Evolutionary conservation across 2,797 vertebrate genomes (phyloP).

Genomic region (Catharus ustulatus): DNA sequence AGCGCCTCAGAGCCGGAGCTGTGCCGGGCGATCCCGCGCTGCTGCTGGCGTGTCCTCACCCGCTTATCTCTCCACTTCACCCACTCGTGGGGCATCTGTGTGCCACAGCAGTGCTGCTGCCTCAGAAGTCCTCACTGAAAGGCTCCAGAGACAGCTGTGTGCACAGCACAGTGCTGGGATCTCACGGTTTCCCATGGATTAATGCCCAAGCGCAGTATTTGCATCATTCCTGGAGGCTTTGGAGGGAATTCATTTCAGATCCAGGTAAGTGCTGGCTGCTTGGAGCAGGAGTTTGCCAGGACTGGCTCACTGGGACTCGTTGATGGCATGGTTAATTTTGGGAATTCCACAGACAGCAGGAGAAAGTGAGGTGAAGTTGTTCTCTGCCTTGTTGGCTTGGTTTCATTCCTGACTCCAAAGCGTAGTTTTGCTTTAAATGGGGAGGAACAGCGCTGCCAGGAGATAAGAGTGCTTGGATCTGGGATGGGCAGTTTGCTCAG

Average conservation of each 20-base stretch:
- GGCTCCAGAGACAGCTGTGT: not conserved
- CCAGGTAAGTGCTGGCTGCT: not conserved
- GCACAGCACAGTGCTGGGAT: rapidly evolving
- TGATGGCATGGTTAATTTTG: not conserved
- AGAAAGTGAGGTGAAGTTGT: not conserved
- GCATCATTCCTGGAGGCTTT: not conserved
- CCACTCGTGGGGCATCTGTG: not conserved
- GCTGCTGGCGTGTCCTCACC: not conserved
- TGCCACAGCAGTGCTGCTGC: not conserved
- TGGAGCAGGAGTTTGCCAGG: not conserved
- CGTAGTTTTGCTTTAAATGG: not conserved
- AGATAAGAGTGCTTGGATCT: conserved; percentile 30
- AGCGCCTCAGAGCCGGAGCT: not conserved
- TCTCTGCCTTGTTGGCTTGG: rapidly evolving
- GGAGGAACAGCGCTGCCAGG: not conserved
- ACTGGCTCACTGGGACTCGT: rapidly evolving
- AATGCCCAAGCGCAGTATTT: rapidly evolving
- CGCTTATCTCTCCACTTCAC: not conserved
- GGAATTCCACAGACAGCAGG: not conserved
- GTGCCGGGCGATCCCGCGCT: rapidly evolving
- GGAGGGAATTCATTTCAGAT: not conserved
- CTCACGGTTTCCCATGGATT: rapidly evolving
- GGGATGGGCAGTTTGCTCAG: conserved; percentile 31
- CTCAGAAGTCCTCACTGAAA: not conserved
- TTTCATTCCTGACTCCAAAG: not conserved